Conservation (phyloP, 2,113 vertebrate genomes). For the Vanacampus margaritifer region DNA sequence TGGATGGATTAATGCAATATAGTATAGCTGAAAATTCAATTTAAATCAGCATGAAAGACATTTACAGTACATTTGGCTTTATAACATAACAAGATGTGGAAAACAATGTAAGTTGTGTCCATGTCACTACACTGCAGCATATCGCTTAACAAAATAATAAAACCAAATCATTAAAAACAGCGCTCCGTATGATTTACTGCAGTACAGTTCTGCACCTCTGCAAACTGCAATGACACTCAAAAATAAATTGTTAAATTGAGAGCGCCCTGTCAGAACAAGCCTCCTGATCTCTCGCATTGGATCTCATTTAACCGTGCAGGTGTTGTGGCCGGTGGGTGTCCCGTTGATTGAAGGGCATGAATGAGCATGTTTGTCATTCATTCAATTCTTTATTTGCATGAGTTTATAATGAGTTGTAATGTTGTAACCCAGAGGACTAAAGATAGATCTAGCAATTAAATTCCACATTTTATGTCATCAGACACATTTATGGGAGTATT, state of each 20-base stretch:
- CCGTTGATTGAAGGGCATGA: background rate
- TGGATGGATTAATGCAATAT: too few species aligned
- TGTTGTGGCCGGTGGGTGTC: background rate
- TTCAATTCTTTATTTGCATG: background rate
- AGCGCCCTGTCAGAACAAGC: background rate
- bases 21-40: too few species aligned
- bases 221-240: background rate
- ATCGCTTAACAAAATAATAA: background rate
- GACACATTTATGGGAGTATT: slow-evolving; percentile 53
- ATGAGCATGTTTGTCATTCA: background rate
- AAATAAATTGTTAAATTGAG: background rate
- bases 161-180: background rate
- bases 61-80: too few species aligned
- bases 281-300: background rate
- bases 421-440: background rate
- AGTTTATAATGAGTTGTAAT: background rate
- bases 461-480: slow-evolving; percentile 13
- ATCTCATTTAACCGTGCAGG: background rate
- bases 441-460: background rate
- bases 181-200: background rate
- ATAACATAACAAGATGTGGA: too few species aligned
- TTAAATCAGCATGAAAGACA: too few species aligned
- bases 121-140: background rate
- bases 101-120: too few species aligned
- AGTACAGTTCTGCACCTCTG: background rate